Conservation (phyloP, 2,888 invertebrate genomes). For the Orthosia gothica region DNA sequence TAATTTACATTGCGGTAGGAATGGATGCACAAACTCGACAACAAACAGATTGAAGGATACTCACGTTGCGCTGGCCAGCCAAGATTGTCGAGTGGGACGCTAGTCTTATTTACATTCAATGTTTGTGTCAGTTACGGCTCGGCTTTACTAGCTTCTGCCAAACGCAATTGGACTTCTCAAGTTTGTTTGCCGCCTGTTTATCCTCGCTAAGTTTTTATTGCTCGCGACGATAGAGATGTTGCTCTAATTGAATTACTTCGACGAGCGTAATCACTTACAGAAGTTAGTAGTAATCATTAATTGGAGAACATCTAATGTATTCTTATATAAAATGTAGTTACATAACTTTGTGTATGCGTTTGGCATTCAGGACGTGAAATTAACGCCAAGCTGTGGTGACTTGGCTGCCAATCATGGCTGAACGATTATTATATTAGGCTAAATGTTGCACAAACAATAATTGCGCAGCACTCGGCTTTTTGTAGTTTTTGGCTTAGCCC, state of each 20-base stretch:
- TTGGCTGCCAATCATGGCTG: conserved; percentile 5
- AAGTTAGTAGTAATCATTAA: conserved; percentile 29
- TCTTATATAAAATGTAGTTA: conserved; percentile 3
- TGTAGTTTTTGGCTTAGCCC: not conserved
- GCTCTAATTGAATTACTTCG: conserved; percentile 45
- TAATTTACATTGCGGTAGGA: conserved; percentile 20
- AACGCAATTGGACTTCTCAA: conserved; percentile 57
- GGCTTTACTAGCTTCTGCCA: conserved; percentile 33
- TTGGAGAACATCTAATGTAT: conserved; percentile 8
- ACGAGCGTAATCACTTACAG: conserved; percentile 25
- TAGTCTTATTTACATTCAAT: conserved; percentile 29
- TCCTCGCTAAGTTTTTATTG: conserved; percentile 22
- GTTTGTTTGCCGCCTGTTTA: conserved; percentile 44
- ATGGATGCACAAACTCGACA: conserved; percentile 19
- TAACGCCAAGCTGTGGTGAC: conserved; percentile 5
- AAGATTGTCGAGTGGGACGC: conserved; percentile 19
- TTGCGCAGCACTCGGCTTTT: not conserved
- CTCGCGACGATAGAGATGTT: conserved; percentile 17
- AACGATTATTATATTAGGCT: not conserved
- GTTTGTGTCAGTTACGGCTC: conserved; percentile 34
- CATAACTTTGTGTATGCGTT: conserved; percentile 1
- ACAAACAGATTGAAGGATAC: conserved; percentile 18
- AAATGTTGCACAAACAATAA: not conserved
- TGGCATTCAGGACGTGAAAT: not conserved
- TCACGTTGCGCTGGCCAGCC: not conserved